Evolutionary conservation across 1,140 invertebrate species (phyloP).

Genomic region (Neuroterus valhalla): DNA sequence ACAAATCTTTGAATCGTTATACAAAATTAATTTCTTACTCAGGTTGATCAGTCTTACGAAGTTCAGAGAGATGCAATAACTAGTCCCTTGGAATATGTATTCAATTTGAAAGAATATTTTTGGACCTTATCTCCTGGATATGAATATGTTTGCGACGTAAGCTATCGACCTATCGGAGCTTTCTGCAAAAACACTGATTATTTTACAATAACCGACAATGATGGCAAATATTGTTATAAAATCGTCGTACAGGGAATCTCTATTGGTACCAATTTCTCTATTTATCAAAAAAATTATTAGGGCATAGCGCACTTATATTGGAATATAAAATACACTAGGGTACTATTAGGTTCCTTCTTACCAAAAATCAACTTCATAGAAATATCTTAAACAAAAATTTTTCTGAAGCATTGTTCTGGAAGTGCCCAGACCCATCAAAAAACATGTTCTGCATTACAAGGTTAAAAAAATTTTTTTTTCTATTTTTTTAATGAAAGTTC

Average conservation of each 20-base stretch:
- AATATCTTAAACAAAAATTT: too few relatives aligned
- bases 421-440: too few relatives aligned
- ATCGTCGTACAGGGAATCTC: conserved; percentile 48
- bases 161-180: conserved; percentile 50
- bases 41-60: conserved; percentile 54
- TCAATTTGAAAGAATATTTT: conserved; percentile 54
- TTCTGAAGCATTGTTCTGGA: too few relatives aligned
- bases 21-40: neutral
- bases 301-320: too few relatives aligned
- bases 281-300: conserved; percentile 6
- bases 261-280: conserved; percentile 47
- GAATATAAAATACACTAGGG: too few relatives aligned
- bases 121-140: conserved; percentile 54
- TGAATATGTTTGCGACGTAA: conserved; percentile 54
- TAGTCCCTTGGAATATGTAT: conserved; percentile 62
- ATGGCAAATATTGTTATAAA: conserved; percentile 40
- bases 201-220: conserved; percentile 53
- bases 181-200: conserved; percentile 58
- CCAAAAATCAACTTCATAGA: too few relatives aligned
- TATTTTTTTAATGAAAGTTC: too few relatives aligned
- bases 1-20: neutral
- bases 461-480: too few relatives aligned
- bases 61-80: conserved; percentile 56
- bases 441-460: too few relatives aligned
- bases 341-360: too few relatives aligned